phyloP scores from a whole-genome alignment of 2,113 vertebrate species.

The Cebidichthys violaceus region DNA sequence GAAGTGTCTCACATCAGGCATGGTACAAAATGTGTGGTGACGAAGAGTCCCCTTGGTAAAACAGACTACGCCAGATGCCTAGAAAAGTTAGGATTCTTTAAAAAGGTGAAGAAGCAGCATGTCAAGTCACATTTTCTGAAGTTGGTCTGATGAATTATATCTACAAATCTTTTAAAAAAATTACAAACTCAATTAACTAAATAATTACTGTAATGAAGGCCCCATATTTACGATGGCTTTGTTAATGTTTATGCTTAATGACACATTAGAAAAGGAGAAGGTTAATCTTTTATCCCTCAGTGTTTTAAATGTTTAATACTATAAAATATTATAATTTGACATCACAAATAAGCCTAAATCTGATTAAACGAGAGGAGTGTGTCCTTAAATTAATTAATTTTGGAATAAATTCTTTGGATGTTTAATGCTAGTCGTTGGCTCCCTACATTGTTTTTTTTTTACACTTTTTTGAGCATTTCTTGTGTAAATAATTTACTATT shows the following conservation, averaged over 20 bases:
- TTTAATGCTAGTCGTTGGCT: neutral
- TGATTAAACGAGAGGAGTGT: neutral
- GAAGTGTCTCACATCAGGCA: neutral
- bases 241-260: neutral
- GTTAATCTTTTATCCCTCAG: neutral
- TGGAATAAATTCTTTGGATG: neutral
- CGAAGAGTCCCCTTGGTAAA: slow-evolving; percentile 20
- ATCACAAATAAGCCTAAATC: neutral
- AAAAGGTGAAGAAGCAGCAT: neutral
- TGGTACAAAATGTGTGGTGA: neutral
- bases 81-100: slow-evolving; percentile 6
- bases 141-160: neutral
- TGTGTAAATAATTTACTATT: slow-evolving; percentile 50
- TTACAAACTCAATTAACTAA: neutral
- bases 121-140: slow-evolving; percentile 2
- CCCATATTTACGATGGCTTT: neutral
- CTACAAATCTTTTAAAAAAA: neutral
- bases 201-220: neutral
- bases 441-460: neutral
- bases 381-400: neutral
- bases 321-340: neutral
- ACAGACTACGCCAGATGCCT: neutral
- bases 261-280: neutral
- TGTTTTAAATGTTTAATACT: neutral
- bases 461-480: slow-evolving; percentile 5